A percentile compares a stretch with the other conserved stretches of the same genome.
These are phyloP conservation scores for Beroe forskalii DNA, from an alignment of 37 sponge, comb jelly and placozoan species.

Conservation along the genomic window DNA sequence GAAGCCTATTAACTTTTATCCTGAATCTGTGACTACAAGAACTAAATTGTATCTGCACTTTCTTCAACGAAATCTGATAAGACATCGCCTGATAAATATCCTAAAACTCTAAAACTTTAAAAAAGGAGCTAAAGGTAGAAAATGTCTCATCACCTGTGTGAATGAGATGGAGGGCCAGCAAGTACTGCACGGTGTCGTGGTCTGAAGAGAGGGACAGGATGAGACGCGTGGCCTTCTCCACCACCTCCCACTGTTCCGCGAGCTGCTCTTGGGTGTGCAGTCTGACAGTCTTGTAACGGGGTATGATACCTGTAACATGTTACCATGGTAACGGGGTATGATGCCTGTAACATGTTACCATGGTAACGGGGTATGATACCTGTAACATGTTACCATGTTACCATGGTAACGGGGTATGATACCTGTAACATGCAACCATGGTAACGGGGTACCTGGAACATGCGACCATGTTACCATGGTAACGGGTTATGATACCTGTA, in stretches of 20 bases:
- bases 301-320: background rate
- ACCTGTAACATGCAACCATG: background rate
- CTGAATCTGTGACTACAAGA: too few relatives aligned
- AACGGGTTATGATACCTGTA: background rate
- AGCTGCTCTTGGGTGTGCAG: conserved; percentile 12
- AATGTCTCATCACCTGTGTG: background rate
- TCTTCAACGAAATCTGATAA: too few relatives aligned
- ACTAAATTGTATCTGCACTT: too few relatives aligned
- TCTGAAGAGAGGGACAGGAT: conserved; percentile 19
- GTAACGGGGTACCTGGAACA: conserved; percentile 12
- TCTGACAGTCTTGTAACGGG: conserved; percentile 28
- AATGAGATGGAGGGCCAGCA: conserved; percentile 25
- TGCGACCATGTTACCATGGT: background rate
- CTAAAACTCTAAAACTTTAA: too few relatives aligned
- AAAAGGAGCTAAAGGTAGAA: too few relatives aligned
- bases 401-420: too few relatives aligned
- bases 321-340: background rate
- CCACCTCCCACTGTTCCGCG: conserved; percentile 7
- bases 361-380: background rate
- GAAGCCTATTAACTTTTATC: too few relatives aligned
- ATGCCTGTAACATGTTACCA: background rate
- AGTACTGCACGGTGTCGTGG: background rate
- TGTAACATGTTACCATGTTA: background rate
- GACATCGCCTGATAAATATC: too few relatives aligned
- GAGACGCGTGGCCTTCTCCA: background rate